These are phyloP conservation scores for Drosophila serrata DNA, from an alignment of 1,140 invertebrate genomes.

Conservation along the genomic window DNA sequence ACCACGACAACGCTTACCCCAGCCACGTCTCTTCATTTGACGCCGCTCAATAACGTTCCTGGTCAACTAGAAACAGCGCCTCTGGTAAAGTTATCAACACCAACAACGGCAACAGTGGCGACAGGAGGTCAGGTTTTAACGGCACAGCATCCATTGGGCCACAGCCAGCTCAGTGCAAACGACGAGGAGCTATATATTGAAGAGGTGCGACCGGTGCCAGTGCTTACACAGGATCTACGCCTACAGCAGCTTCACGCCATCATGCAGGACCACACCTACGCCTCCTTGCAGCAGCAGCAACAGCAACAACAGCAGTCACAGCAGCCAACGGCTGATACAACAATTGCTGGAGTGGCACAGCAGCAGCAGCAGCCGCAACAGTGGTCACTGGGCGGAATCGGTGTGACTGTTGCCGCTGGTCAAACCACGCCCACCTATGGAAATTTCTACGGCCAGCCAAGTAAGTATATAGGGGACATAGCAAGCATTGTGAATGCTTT, in stretches of 20 bases:
- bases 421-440: constrained; percentile 39
- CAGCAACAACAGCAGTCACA: constrained; percentile 59
- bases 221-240: constrained; percentile 86
- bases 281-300: constrained; percentile 86
- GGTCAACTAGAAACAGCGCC: constrained; percentile 30
- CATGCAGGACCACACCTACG: constrained; percentile 94
- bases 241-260: constrained; percentile 87
- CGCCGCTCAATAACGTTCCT: constrained; percentile 31
- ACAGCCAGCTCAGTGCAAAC: constrained; percentile 53
- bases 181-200: constrained; percentile 84
- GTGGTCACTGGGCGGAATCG: constrained; percentile 80
- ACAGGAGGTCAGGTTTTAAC: not conserved
- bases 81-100: constrained; percentile 16
- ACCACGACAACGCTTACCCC: constrained; percentile 20
- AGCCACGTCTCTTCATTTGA: constrained; percentile 34
- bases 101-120: not conserved
- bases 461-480: constrained; percentile 47
- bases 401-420: constrained; percentile 57
- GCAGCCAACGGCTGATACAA: constrained; percentile 11
- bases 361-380: constrained; percentile 62
- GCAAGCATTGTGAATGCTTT: not conserved
- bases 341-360: constrained; percentile 18
- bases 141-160: not conserved
- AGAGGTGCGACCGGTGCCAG: constrained; percentile 82
- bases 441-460: constrained; percentile 67